Percentiles rank a stretch among this genome's conserved stretches.
Evolutionary conservation across 2,113 vertebrate genomes (phyloP).

Genomic region (Bos taurus): ARS-UCD2.0 NC_037357.1:109423001-109423500

Average conservation of each 20-base stretch:
- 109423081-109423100: neutral
- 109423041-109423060: neutral
- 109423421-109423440: neutral
- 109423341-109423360: neutral
- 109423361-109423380: neutral
- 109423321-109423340: neutral
- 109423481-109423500: neutral
- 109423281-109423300: neutral
- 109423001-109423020: neutral
- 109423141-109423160: too few species aligned
- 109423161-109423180: too few species aligned
- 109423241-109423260: neutral
- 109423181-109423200: neutral
- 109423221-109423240: neutral
- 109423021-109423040: neutral
- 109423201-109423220: neutral
- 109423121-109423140: too few species aligned
- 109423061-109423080: neutral
- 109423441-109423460: neutral
- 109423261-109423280: neutral
- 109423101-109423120: neutral
- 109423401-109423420: neutral
- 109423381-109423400: neutral
- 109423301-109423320: neutral
- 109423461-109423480: neutral